Conservation (phyloP, 2,113 vertebrate genomes). For the Callipepla squamata region DNA sequence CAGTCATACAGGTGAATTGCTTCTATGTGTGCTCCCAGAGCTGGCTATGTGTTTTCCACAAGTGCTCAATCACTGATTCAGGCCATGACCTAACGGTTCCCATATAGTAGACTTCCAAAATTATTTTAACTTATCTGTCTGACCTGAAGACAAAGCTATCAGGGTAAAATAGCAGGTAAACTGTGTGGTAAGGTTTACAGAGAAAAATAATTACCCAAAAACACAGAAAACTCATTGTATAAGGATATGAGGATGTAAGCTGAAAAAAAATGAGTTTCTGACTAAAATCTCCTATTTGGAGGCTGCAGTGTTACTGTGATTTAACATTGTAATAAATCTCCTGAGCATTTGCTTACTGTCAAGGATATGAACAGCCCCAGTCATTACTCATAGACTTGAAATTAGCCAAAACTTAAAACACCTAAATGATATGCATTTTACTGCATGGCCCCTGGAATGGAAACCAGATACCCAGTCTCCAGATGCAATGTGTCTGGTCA, state of each 20-base stretch:
- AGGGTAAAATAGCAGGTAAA: neutral
- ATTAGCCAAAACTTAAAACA: conserved; percentile 37
- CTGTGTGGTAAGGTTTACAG: neutral
- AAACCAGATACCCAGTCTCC: conserved; percentile 52
- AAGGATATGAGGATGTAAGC: neutral
- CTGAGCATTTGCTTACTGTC: neutral
- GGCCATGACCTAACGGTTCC: too few relatives aligned
- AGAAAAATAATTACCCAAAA: conserved; percentile 14
- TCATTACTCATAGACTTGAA: conserved; percentile 38
- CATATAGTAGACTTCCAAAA: neutral
- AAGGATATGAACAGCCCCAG: neutral
- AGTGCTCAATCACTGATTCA: too few relatives aligned
- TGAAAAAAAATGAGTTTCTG: conserved; percentile 7
- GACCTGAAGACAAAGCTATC: neutral
- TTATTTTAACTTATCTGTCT: neutral
- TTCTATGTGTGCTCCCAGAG: too few relatives aligned
- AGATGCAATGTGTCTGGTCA: conserved; percentile 47
- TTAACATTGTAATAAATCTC: conserved; percentile 11
- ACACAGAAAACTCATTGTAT: neutral
- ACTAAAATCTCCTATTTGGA: neutral
- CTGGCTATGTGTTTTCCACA: too few relatives aligned
- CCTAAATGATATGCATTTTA: conserved; percentile 30
- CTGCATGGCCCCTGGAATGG: neutral
- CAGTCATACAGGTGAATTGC: too few relatives aligned
- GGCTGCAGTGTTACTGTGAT: neutral